Evolutionary conservation across 2,888 invertebrate genomes (phyloP).

Genomic region (Nowickia ferox): DNA sequence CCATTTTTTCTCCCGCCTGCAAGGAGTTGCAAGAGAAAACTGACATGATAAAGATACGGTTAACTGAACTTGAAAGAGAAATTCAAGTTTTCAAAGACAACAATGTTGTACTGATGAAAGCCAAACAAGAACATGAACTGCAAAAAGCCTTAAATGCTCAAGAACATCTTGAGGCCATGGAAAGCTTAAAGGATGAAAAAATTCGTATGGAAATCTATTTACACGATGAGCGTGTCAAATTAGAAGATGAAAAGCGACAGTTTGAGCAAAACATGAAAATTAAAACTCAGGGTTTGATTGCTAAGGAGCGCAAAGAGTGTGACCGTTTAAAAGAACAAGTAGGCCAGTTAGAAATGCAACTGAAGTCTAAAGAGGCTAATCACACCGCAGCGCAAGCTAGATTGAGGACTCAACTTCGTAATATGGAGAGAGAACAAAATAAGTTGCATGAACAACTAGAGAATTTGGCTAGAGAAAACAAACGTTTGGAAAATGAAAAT

Average conservation of each 20-base stretch:
- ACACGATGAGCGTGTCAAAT: conserved; percentile 88
- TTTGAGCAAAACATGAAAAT: conserved; percentile 88
- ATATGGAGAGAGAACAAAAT: conserved; percentile 88
- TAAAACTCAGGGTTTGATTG: conserved; percentile 86
- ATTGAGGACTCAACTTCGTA: conserved; percentile 89
- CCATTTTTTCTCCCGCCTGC: conserved; percentile 20
- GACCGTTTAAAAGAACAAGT: conserved; percentile 87
- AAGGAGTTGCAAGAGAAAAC: conserved; percentile 76
- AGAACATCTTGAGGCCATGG: conserved; percentile 85
- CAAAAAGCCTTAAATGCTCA: conserved; percentile 86
- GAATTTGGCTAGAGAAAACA: conserved; percentile 87
- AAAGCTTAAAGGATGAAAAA: conserved; percentile 87
- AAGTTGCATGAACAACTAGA: conserved; percentile 87
- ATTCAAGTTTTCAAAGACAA: conserved; percentile 85
- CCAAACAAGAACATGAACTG: conserved; percentile 86
- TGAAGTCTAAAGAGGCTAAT: conserved; percentile 89
- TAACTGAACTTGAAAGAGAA: conserved; percentile 87
- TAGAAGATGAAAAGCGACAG: conserved; percentile 87
- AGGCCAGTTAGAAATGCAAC: conserved; percentile 86
- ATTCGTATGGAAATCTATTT: conserved; percentile 87
- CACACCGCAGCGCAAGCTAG: conserved; percentile 89
- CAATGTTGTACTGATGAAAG: conserved; percentile 84
- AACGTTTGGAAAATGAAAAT: conserved; percentile 86
- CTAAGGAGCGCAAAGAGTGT: conserved; percentile 89
- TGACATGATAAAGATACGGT: conserved; percentile 83